phyloP scores from a whole-genome alignment of 2,797 vertebrate genomes.

The Hipposideros larvatus region DNA sequence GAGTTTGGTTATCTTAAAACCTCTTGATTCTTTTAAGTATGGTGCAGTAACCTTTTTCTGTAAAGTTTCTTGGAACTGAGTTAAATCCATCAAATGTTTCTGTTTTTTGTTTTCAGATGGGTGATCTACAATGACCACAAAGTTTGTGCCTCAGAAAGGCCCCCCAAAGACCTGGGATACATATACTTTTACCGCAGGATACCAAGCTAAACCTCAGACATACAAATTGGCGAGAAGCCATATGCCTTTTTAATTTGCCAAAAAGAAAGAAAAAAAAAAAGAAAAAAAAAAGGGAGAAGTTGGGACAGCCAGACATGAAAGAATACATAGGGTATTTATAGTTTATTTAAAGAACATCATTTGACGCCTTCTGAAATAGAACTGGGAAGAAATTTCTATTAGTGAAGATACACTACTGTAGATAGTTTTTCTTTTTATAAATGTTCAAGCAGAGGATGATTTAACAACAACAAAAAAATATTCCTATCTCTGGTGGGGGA shows the following conservation, averaged over 20 bases:
- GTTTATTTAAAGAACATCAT: constrained; percentile 86
- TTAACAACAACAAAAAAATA: constrained; percentile 62
- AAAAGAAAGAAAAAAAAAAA: constrained; percentile 82
- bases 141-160: constrained; percentile 98
- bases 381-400: constrained; percentile 85
- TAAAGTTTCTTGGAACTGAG: not conserved
- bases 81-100: not conserved
- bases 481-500: constrained; percentile 74
- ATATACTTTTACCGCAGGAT: constrained; percentile 98
- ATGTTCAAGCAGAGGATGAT: constrained; percentile 76
- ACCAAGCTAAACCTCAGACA: constrained; percentile 91
- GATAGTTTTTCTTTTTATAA: constrained; percentile 86
- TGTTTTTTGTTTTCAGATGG: constrained; percentile 92
- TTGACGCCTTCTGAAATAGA: constrained; percentile 85
- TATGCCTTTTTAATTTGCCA: constrained; percentile 88
- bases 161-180: constrained; percentile 98
- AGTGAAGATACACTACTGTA: constrained; percentile 79
- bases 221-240: constrained; percentile 87
- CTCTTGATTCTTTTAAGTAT: not conserved
- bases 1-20: not conserved
- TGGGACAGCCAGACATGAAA: constrained; percentile 86
- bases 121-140: constrained; percentile 99
- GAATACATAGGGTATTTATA: constrained; percentile 87
- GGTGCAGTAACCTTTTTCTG: not conserved
- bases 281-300: constrained; percentile 85